phyloP scores from a whole-genome alignment of 64 coral and sea anemone species.

The Cladopsammia gracilis region DNA sequence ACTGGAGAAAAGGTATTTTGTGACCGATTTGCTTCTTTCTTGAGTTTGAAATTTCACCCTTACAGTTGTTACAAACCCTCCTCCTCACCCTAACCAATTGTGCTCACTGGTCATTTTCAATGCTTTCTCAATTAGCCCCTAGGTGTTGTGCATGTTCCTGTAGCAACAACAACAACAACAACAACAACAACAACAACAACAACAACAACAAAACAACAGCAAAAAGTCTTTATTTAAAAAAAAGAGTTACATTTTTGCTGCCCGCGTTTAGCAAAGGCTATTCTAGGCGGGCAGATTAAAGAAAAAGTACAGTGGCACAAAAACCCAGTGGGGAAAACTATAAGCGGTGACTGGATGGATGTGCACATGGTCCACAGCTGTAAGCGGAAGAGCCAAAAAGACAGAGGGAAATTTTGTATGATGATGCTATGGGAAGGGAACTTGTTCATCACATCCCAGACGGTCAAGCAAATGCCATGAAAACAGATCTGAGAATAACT shows the following conservation, averaged over 20 bases:
- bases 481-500: slow-evolving; percentile 54
- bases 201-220: no score
- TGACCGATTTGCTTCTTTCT: not conserved
- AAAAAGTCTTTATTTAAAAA: no score
- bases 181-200: no score
- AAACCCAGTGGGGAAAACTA: slow-evolving; percentile 59
- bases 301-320: no score
- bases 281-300: no score
- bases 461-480: slow-evolving; percentile 59
- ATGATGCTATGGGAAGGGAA: slow-evolving; percentile 59
- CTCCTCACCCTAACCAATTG: not conserved
- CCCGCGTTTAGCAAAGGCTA: no score
- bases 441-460: slow-evolving; percentile 62
- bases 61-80: not conserved
- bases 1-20: slow-evolving; percentile 3
- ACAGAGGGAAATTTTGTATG: not conserved
- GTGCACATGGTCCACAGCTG: slow-evolving; percentile 34
- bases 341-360: slow-evolving; percentile 40
- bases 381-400: not conserved
- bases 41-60: not conserved
- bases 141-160: slow-evolving; percentile 57
- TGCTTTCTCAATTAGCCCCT: not conserved
- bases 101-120: not conserved
- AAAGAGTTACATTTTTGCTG: no score
- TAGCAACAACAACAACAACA: no score